A percentile compares a stretch with the other conserved stretches of the same genome.
Conservation (phyloP, 2,888 invertebrate species). For the Portevinia maculata region DNA sequence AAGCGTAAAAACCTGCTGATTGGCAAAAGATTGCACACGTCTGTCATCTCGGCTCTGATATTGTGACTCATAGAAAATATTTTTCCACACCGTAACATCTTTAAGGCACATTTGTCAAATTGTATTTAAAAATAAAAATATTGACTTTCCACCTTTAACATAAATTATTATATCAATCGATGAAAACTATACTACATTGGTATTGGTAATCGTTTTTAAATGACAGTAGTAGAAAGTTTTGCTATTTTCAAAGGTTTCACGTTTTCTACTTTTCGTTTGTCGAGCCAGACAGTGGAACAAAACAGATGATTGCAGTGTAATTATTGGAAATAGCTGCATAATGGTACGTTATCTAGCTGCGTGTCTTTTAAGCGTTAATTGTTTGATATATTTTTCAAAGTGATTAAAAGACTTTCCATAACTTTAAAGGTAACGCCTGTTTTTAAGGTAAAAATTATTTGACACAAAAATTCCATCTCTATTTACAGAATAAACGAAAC, state of each 20-base stretch:
- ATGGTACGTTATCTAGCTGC: too few species aligned
- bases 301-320: background rate
- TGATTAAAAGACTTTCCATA: too few species aligned
- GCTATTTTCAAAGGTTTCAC: conserved; percentile 22
- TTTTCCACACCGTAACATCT: conserved; percentile 37
- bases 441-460: too few species aligned
- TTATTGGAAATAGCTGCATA: too few species aligned
- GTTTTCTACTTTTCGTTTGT: conserved; percentile 6
- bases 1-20: conserved; percentile 27
- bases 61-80: conserved; percentile 25
- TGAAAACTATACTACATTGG: background rate
- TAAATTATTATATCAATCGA: conserved; percentile 18
- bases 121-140: conserved; percentile 33
- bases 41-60: conserved; percentile 14
- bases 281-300: conserved; percentile 1
- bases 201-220: conserved; percentile 32
- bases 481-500: too few species aligned
- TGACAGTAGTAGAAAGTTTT: conserved; percentile 30
- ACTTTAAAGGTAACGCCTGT: too few species aligned
- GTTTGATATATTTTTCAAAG: too few species aligned
- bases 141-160: conserved; percentile 40
- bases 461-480: too few species aligned
- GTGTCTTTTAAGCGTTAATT: too few species aligned
- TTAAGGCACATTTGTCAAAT: conserved; percentile 16
- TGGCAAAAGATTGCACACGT: conserved; percentile 46